Percentiles rank a stretch among this genome's conserved stretches.
Conservation (phyloP, 2,888 invertebrate species). For the Eupithecia dodoneata region DNA sequence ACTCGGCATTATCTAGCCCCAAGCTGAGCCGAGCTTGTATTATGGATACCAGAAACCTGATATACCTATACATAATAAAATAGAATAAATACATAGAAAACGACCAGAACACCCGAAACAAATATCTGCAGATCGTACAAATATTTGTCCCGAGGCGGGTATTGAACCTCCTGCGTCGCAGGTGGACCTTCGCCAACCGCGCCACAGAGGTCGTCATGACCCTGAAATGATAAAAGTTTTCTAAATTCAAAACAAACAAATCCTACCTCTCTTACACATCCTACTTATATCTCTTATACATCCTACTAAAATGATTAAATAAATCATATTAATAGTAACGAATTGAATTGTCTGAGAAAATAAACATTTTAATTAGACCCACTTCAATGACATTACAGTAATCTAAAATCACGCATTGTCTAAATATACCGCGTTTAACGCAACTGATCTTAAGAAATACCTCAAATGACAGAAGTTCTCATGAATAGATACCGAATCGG, state of each 20-base stretch:
- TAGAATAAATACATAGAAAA: too few species aligned
- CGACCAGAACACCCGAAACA: too few species aligned
- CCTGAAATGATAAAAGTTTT: conserved; percentile 45
- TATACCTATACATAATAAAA: too few species aligned
- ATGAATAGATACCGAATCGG: conserved; percentile 41
- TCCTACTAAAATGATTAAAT: background rate
- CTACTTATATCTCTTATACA: background rate
- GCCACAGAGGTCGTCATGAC: too few species aligned
- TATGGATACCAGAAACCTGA: too few species aligned
- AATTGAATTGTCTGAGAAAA: background rate
- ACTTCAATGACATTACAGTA: conserved; percentile 30
- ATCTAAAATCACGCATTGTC: conserved; percentile 27
- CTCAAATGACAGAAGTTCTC: conserved; percentile 48
- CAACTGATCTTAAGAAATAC: conserved; percentile 45
- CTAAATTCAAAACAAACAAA: background rate
- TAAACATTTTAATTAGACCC: conserved; percentile 20
- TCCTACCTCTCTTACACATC: background rate
- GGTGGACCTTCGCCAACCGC: too few species aligned
- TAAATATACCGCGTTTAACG: conserved; percentile 36
- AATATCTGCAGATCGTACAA: too few species aligned
- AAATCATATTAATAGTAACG: background rate
- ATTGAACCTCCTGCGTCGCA: too few species aligned
- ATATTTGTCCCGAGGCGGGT: too few species aligned
- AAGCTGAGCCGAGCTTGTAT: too few species aligned
- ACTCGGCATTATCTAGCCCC: too few species aligned